A percentile compares a stretch with the other conserved stretches of the same genome.
Evolutionary conservation across 2,888 invertebrate species (phyloP).

Genomic region (Cantharis rufa): DNA sequence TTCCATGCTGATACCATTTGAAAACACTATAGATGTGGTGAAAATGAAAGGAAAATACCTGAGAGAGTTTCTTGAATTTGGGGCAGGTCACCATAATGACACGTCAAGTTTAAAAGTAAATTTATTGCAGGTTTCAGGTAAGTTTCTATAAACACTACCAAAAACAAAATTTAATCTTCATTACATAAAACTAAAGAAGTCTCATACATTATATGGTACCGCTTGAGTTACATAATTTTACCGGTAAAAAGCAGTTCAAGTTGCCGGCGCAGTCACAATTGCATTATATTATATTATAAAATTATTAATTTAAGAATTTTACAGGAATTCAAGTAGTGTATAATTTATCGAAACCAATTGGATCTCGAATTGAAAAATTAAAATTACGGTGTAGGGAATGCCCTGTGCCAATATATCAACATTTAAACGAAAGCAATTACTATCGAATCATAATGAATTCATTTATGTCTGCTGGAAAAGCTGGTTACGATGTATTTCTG

Average conservation of each 20-base stretch:
- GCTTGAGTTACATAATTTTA: too few relatives aligned
- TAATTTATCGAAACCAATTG: conserved; percentile 63
- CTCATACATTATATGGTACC: too few relatives aligned
- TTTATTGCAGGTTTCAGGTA: conserved; percentile 65
- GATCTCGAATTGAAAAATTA: conserved; percentile 63
- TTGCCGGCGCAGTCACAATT: too few relatives aligned
- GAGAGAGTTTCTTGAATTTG: conserved; percentile 58
- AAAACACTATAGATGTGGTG: conserved; percentile 67
- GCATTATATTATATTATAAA: neutral
- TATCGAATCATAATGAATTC: conserved; percentile 66
- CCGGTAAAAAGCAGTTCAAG: too few relatives aligned
- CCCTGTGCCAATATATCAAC: conserved; percentile 64
- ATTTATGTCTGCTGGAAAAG: conserved; percentile 70
- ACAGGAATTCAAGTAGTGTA: conserved; percentile 65
- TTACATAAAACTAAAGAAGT: too few relatives aligned
- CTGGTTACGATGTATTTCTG: conserved; percentile 62
- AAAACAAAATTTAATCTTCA: too few relatives aligned
- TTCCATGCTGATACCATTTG: conserved; percentile 74
- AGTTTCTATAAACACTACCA: too few relatives aligned
- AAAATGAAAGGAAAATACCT: conserved; percentile 30
- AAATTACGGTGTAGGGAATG: conserved; percentile 67
- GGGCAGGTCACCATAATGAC: conserved; percentile 51
- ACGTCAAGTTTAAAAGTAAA: conserved; percentile 54
- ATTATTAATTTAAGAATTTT: neutral
- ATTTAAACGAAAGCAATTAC: conserved; percentile 57